Percentiles rank a stretch among this genome's conserved stretches.
These are phyloP conservation scores for Oryzias dopingdopingensis DNA, from an alignment of 2,797 vertebrate species.

Conservation along the genomic window DNA sequence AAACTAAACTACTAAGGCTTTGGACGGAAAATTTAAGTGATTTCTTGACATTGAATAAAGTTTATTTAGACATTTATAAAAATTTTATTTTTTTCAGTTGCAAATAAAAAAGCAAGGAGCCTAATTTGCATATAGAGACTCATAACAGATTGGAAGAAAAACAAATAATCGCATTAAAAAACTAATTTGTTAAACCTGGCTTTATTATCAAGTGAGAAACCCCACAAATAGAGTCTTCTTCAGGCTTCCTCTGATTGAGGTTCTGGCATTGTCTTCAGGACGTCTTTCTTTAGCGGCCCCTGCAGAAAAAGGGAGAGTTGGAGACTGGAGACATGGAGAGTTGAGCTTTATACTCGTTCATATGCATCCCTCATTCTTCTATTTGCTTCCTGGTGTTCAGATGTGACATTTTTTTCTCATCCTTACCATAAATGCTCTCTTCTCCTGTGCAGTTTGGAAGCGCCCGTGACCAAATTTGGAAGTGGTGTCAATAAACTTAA, in stretches of 20 bases:
- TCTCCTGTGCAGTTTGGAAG: constrained; percentile 93
- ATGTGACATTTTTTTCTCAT: neutral
- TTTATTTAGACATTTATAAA: neutral
- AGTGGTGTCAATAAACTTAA: constrained; percentile 95
- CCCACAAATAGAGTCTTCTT: constrained; percentile 12
- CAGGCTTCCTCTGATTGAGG: constrained; percentile 66
- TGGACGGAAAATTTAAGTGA: constrained; percentile 10
- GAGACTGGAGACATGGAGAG: constrained; percentile 13
- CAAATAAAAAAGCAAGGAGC: neutral
- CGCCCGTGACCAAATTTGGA: constrained; percentile 91
- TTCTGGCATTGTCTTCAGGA: constrained; percentile 71
- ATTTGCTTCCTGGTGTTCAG: neutral
- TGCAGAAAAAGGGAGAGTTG: constrained; percentile 45
- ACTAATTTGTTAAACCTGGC: neutral
- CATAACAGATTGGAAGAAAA: neutral
- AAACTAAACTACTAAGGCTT: too few species aligned
- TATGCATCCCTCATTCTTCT: neutral
- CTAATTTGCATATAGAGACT: neutral
- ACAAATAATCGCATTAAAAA: neutral
- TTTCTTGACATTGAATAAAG: constrained; percentile 37
- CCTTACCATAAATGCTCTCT: constrained; percentile 90
- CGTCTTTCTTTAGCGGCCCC: constrained; percentile 92
- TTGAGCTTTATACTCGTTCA: neutral
- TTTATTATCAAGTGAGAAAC: constrained; percentile 31
- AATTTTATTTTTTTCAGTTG: neutral